A percentile compares a stretch with the other conserved stretches of the same genome.
Evolutionary conservation across 2,113 vertebrate genomes (phyloP).

Genomic region (Perca schrenkii): DNA sequence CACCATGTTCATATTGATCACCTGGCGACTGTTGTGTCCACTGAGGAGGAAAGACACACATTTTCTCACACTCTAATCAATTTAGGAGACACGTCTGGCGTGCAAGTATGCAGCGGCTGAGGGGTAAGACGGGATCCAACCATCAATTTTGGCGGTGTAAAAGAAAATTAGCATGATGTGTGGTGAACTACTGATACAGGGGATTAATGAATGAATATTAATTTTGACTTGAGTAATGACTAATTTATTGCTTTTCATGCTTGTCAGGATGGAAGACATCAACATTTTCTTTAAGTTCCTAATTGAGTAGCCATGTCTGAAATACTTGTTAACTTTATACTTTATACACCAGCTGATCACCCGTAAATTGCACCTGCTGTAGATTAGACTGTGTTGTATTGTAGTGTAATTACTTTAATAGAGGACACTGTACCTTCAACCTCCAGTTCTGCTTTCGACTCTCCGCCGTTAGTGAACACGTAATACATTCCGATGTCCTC

Average conservation of each 20-base stretch:
- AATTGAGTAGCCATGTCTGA: conserved; percentile 34
- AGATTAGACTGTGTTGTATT: no score
- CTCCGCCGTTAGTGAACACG: conserved; percentile 89
- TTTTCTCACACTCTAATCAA: conserved; percentile 52
- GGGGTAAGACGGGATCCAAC: not conserved
- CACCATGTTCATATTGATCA: not conserved
- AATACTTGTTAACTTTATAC: conserved; percentile 5
- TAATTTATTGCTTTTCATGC: conserved; percentile 67
- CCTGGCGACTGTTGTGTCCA: not conserved
- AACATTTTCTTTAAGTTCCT: conserved; percentile 44
- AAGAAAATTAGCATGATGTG: conserved; percentile 55
- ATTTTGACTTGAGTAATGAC: conserved; percentile 60
- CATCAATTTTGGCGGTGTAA: conserved; percentile 58
- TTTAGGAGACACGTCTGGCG: conserved; percentile 34
- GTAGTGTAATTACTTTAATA: not conserved
- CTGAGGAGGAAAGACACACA: conserved; percentile 17
- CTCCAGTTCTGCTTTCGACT: conserved; percentile 90
- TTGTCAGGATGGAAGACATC: conserved; percentile 68
- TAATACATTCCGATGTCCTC: conserved; percentile 88
- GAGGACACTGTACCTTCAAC: conserved; percentile 87
- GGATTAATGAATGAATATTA: conserved; percentile 53
- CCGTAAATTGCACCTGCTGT: no score
- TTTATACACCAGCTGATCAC: conserved; percentile 3
- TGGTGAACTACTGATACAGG: conserved; percentile 52
- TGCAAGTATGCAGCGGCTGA: not conserved